Percentiles rank a stretch among this genome's conserved stretches.
Evolutionary conservation across 2,888 invertebrate species (phyloP).

Genomic region (Andrena camellia): DNA sequence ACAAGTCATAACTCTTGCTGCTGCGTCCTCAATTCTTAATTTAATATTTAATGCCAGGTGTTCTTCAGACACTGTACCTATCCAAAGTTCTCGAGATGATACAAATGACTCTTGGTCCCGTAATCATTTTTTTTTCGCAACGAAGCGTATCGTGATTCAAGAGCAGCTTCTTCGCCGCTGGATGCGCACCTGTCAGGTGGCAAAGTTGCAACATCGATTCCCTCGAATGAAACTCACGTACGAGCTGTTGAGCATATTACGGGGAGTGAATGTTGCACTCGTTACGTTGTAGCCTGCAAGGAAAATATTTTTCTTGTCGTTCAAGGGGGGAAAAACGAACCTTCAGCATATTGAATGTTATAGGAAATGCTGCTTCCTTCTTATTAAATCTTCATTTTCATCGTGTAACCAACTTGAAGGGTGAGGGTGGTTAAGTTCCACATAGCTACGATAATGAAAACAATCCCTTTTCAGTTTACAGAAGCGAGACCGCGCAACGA

Average conservation of each 20-base stretch:
- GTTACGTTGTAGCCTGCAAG: no score
- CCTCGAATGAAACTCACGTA: slow-evolving; percentile 34
- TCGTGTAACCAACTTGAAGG: no score
- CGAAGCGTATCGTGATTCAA: slow-evolving; percentile 7
- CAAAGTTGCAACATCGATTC: slow-evolving; percentile 29
- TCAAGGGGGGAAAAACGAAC: neutral
- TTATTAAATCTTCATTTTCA: no score
- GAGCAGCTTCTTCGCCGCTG: neutral
- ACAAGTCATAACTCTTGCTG: no score
- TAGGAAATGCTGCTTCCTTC: neutral
- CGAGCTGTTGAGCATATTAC: neutral
- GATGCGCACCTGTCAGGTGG: slow-evolving; percentile 53
- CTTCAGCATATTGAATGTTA: neutral
- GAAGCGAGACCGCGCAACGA: no score
- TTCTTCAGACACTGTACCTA: no score
- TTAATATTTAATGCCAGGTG: no score
- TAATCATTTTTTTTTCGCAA: neutral
- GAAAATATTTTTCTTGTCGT: neutral
- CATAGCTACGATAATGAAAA: no score
- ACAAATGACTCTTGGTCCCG: neutral
- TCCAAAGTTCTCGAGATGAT: neutral
- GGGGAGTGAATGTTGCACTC: neutral
- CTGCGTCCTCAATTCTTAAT: no score
- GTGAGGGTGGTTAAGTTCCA: no score
- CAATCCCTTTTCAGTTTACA: no score